phyloP scores from a whole-genome alignment of 1,140 invertebrate genomes.

The Plectrocnemia conspersa region DNA sequence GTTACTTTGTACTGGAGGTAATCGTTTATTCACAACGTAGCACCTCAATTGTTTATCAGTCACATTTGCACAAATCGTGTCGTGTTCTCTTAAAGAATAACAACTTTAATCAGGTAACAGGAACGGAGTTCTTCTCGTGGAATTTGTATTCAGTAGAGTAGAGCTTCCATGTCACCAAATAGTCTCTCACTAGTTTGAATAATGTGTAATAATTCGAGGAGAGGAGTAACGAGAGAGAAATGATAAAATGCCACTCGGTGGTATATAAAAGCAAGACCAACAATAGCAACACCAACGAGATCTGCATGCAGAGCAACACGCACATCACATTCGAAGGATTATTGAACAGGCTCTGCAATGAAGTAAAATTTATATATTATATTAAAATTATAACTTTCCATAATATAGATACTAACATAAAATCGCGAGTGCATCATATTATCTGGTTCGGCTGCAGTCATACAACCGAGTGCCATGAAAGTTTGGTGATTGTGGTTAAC shows the following conservation, averaged over 20 bases:
- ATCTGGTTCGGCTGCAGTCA: slow-evolving; percentile 75
- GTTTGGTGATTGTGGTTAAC: slow-evolving; percentile 75
- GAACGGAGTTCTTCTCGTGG: slow-evolving; percentile 51
- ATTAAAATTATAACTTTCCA: slow-evolving; percentile 19
- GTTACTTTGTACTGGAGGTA: too few relatives aligned
- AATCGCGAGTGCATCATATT: slow-evolving; percentile 77
- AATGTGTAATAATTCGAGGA: slow-evolving; percentile 89
- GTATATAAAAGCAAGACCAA: slow-evolving; percentile 71
- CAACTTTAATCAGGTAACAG: slow-evolving; percentile 11
- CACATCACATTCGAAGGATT: slow-evolving; percentile 80
- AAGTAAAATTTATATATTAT: slow-evolving; percentile 32
- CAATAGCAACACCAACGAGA: slow-evolving; percentile 69
- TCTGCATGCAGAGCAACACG: slow-evolving; percentile 67
- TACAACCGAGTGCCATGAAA: slow-evolving; percentile 71
- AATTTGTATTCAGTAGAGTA: slow-evolving; percentile 71
- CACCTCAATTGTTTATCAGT: too few relatives aligned
- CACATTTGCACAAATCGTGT: too few relatives aligned
- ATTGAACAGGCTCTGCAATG: slow-evolving; percentile 75
- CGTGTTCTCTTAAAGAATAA: too few relatives aligned
- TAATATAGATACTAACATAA: slow-evolving; percentile 68
- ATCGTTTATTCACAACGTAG: too few relatives aligned
- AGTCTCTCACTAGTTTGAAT: slow-evolving; percentile 83
- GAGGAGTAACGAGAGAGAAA: slow-evolving; percentile 78
- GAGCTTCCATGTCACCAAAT: slow-evolving; percentile 75
- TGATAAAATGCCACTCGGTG: slow-evolving; percentile 85